Evolutionary conservation across 2,797 vertebrate species (phyloP), one percentile per base, ranked within the genome.

Genomic region (Emydoidea blandingii): DNA sequence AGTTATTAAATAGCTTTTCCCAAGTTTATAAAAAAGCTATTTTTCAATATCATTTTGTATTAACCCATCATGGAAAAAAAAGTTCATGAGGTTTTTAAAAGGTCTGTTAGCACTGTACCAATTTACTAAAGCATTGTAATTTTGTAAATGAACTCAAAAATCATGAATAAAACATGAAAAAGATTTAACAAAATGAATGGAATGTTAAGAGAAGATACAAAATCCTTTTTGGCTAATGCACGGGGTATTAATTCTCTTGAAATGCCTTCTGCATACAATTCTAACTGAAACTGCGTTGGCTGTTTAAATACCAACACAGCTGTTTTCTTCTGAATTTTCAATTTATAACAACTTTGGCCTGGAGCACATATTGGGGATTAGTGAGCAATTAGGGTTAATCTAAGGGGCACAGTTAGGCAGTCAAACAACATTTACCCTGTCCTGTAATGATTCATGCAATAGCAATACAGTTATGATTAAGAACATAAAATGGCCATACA

Each of bases 151-250:
- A 97, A 96, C 79, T 95, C 56, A 93, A 93, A 95, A 95, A 78
- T 90, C 18, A 96, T 95, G 95, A 97, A 97, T 97, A 97, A 97
- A 97, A 96, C 90, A 97, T 97, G 52, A 96, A 97, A 93, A 74
- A 96, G 95, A 97, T 97, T 97, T 94, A 96, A 92, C 82, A 96
- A 97, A 94, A 96, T 96, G 95, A 95, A 95, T 92, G 65, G 87
- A 94, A 81, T 93, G 89, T 93, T 97, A 90, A 94, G 91, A 91
- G 90, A 95, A 83, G 83, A 92, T 91, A 94, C 92, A 81, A 97
- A 95, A 91, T 89, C 95, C 94, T 91, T 94, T 97, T 95, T 96
- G 94, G 86, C 84, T 97, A 96, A 97, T 88, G 82, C 87, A 94
- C 11, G 19, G 37, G 79, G 74, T 81, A 95, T 92, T 97, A 91